Evolutionary conservation across 2,888 invertebrate genomes (phyloP).

Genomic region (Crematogaster levior): DNA sequence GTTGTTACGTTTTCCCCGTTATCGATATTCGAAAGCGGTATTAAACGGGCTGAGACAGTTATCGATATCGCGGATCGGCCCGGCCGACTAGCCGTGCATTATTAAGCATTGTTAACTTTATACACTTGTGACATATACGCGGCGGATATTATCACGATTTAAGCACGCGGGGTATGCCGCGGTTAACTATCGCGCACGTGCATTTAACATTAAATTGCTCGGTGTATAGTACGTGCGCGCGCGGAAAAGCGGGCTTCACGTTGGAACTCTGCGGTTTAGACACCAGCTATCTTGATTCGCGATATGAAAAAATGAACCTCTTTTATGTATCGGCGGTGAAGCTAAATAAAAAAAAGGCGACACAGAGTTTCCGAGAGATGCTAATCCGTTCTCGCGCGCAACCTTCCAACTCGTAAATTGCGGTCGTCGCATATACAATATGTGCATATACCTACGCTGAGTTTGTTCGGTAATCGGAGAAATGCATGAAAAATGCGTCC

Average conservation of each 20-base stretch:
- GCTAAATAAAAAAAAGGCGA: constrained; percentile 45
- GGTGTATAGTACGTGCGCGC: constrained; percentile 41
- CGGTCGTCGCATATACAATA: constrained; percentile 12
- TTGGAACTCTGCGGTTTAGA: constrained; percentile 62
- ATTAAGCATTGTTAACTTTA: constrained; percentile 73
- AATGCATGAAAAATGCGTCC: constrained; percentile 34
- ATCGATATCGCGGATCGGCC: constrained; percentile 65
- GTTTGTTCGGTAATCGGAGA: constrained; percentile 42
- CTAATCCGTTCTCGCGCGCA: constrained; percentile 47
- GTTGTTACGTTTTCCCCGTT: constrained; percentile 69
- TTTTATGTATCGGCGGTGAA: constrained; percentile 49
- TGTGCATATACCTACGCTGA: not conserved
- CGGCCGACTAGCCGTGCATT: constrained; percentile 57
- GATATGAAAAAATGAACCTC: constrained; percentile 47
- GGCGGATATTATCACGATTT: constrained; percentile 68
- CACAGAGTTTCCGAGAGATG: constrained; percentile 46
- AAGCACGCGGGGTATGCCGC: constrained; percentile 64
- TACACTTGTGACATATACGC: constrained; percentile 67
- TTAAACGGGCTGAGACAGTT: constrained; percentile 69
- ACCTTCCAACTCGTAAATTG: constrained; percentile 50
- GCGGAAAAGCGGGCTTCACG: constrained; percentile 49
- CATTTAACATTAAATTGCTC: constrained; percentile 57
- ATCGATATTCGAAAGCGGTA: constrained; percentile 70
- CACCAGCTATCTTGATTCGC: constrained; percentile 65
- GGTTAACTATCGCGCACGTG: constrained; percentile 55